phyloP scores from a whole-genome alignment of 2,888 invertebrate genomes.

The Nephrotoma flavescens region DNA sequence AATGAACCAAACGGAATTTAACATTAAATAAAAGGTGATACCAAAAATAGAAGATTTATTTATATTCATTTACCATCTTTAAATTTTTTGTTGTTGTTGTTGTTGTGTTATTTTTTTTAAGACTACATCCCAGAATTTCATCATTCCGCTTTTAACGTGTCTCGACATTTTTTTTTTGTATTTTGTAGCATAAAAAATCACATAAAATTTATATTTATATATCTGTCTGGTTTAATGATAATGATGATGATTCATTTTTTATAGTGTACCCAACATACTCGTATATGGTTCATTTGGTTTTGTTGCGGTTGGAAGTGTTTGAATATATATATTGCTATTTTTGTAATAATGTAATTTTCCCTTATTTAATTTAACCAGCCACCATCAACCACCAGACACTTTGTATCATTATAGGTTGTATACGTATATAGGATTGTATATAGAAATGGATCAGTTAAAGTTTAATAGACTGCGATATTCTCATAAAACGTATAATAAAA shows the following conservation, averaged over 20 bases:
- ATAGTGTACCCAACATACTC: background rate
- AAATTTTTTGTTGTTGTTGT: background rate
- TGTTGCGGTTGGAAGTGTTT: background rate
- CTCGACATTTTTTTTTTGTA: background rate
- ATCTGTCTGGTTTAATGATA: background rate
- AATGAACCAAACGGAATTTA: background rate
- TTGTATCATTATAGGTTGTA: too few species aligned
- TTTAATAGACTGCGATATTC: background rate
- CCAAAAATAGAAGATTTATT: background rate
- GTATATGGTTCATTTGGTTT: background rate
- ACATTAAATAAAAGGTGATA: background rate
- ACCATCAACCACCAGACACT: background rate
- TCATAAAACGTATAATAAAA: background rate
- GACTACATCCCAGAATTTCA: background rate
- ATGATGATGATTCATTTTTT: background rate
- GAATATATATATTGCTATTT: background rate
- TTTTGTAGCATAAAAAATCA: background rate
- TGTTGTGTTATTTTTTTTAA: background rate
- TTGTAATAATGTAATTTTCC: background rate
- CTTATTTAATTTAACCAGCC: background rate
- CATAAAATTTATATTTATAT: background rate
- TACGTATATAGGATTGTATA: background rate
- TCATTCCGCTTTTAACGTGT: background rate
- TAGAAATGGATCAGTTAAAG: background rate
- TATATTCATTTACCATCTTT: background rate